phyloP scores from a whole-genome alignment of 2,888 invertebrate genomes.

The Callyntrura sp. region DNA sequence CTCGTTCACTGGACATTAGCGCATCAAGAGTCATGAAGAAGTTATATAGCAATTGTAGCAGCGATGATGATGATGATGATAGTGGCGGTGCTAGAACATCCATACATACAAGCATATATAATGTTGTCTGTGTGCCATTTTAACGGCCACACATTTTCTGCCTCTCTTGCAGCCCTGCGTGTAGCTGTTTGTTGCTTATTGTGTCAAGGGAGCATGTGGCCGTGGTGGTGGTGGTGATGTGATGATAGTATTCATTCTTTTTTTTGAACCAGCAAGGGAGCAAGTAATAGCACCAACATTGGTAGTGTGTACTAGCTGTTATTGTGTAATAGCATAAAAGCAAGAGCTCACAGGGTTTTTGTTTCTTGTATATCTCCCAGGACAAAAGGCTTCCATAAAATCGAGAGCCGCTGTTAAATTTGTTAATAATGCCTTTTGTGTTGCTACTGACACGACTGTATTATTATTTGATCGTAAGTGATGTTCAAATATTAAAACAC shows the following conservation, averaged over 20 bases:
- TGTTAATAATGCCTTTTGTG: conserved; percentile 79
- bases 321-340: background rate
- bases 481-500: conserved; percentile 78
- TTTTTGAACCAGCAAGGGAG: conserved; percentile 35
- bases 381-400: conserved; percentile 71
- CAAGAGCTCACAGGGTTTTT: conserved; percentile 49
- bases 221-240: conserved; percentile 26
- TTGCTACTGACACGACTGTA: conserved; percentile 74
- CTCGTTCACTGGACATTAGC: conserved; percentile 45
- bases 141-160: conserved; percentile 25
- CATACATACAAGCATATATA: conserved; percentile 25
- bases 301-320: background rate
- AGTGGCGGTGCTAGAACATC: conserved; percentile 25
- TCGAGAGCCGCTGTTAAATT: conserved; percentile 78
- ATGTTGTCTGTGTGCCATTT: conserved; percentile 34
- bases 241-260: conserved; percentile 59
- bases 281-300: conserved; percentile 20
- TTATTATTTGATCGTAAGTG: conserved; percentile 79
- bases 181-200: conserved; percentile 23
- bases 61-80: conserved; percentile 10
- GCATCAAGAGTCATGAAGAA: conserved; percentile 37
- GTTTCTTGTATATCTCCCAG: conserved; percentile 71
- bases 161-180: background rate
- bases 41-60: conserved; percentile 28
- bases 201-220: conserved; percentile 64